Evolutionary conservation across 2,797 vertebrate genomes (phyloP).

Genomic region (Lepidocolaptes lacrymiger): DNA sequence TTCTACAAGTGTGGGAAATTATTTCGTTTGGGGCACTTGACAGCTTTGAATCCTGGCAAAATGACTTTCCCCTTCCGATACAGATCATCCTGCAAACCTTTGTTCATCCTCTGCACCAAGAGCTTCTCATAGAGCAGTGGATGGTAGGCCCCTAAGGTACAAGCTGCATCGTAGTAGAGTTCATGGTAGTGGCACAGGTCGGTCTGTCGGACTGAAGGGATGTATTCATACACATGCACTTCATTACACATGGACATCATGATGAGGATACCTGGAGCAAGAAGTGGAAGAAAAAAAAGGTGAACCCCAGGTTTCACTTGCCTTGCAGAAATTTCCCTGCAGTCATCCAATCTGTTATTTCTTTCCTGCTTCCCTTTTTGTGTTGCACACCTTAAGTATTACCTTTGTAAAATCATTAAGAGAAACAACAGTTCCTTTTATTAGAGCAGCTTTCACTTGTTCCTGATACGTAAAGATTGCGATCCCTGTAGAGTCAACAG

Average conservation of each 20-base stretch:
- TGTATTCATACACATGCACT: slow-evolving; percentile 95
- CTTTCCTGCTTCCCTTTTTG: neutral
- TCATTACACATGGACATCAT: slow-evolving; percentile 96
- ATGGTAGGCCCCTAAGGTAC: slow-evolving; percentile 96
- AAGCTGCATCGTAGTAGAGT: slow-evolving; percentile 93
- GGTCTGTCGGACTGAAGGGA: slow-evolving; percentile 92
- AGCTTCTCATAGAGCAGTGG: slow-evolving; percentile 97
- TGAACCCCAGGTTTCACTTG: neutral
- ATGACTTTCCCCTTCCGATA: slow-evolving; percentile 89
- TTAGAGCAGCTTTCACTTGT: neutral
- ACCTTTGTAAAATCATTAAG: neutral
- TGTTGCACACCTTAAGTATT: neutral
- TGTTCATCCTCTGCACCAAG: slow-evolving; percentile 91
- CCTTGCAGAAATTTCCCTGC: neutral
- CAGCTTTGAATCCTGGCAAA: slow-evolving; percentile 88
- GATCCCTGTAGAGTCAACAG: neutral
- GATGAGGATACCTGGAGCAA: slow-evolving; percentile 87
- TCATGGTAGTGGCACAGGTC: slow-evolving; percentile 98
- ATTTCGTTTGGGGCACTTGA: slow-evolving; percentile 78
- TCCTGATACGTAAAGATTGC: neutral
- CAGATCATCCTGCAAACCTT: slow-evolving; percentile 85
- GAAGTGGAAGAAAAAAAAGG: neutral
- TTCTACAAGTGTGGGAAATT: slow-evolving; percentile 48
- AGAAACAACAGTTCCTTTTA: neutral
- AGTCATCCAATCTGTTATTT: neutral